Conservation (phyloP, 1,140 invertebrate genomes). For the Nautilus pompilius region DNA sequence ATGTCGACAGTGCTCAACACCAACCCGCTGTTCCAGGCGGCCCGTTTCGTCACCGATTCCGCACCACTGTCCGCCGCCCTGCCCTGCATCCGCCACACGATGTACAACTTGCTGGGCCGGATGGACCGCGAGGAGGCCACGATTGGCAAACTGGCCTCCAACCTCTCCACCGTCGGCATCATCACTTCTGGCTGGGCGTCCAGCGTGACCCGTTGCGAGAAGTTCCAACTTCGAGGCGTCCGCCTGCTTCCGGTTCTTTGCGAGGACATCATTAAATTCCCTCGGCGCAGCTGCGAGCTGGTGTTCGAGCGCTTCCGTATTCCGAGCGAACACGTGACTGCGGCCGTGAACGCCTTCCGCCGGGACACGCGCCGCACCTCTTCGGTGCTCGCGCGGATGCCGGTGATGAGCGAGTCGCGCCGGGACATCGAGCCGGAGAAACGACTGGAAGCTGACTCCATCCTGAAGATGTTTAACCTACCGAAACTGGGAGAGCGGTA, state of each 20-base stretch:
- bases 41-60: conserved; percentile 36
- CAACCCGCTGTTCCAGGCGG: conserved; percentile 28
- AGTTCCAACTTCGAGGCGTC: conserved; percentile 30
- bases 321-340: conserved; percentile 27
- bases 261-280: conserved; percentile 45
- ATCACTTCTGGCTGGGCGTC: conserved; percentile 40
- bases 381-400: conserved; percentile 14
- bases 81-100: conserved; percentile 31
- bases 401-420: conserved; percentile 22
- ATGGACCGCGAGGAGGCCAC: conserved; percentile 31
- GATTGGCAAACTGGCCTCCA: conserved; percentile 9
- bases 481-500: conserved; percentile 40
- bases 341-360: conserved; percentile 37
- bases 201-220: conserved; percentile 28
- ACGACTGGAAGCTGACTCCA: conserved; percentile 34
- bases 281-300: conserved; percentile 23
- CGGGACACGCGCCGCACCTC: conserved; percentile 24
- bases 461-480: conserved; percentile 38
- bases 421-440: conserved; percentile 28
- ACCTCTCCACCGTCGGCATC: conserved; percentile 29
- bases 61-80: conserved; percentile 32
- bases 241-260: conserved; percentile 40
- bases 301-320: conserved; percentile 38
- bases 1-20: conserved; percentile 23
- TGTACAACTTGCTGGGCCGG: conserved; percentile 31